A percentile compares a stretch with the other conserved stretches of the same genome.
Conservation (phyloP, 2,797 vertebrate genomes). For the Malacoraja senta region DNA sequence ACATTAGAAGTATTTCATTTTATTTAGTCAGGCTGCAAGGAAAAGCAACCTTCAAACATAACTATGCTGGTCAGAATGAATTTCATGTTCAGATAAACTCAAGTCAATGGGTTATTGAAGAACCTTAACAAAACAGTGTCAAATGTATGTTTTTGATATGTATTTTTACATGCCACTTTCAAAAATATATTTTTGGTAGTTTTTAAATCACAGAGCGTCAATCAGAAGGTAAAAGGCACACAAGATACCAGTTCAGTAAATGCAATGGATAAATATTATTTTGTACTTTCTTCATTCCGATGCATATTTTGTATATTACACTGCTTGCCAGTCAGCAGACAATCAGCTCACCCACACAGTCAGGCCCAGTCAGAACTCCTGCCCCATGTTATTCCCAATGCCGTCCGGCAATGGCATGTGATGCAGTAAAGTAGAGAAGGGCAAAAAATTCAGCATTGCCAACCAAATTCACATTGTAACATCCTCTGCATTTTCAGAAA, state of each 20-base stretch:
- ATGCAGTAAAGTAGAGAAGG: neutral
- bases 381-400: neutral
- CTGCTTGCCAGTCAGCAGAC: neutral
- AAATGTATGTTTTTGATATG: neutral
- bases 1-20: neutral
- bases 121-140: constrained; percentile 1
- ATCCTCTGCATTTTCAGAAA: neutral
- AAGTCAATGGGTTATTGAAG: constrained; percentile 31
- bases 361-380: neutral
- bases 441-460: neutral
- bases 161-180: neutral
- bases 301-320: neutral
- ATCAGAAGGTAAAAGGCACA: neutral
- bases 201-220: neutral
- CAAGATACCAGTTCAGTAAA: neutral
- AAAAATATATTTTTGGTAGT: constrained; percentile 8
- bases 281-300: constrained; percentile 25
- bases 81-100: neutral
- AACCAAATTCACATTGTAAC: neutral
- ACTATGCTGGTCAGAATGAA: neutral
- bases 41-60: constrained; percentile 28
- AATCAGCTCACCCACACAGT: neutral
- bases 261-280: constrained; percentile 20
- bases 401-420: neutral
- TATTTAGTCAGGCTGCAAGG: neutral